phyloP scores from a whole-genome alignment of 1,140 invertebrate species.

The Drosophila nikananu region DNA sequence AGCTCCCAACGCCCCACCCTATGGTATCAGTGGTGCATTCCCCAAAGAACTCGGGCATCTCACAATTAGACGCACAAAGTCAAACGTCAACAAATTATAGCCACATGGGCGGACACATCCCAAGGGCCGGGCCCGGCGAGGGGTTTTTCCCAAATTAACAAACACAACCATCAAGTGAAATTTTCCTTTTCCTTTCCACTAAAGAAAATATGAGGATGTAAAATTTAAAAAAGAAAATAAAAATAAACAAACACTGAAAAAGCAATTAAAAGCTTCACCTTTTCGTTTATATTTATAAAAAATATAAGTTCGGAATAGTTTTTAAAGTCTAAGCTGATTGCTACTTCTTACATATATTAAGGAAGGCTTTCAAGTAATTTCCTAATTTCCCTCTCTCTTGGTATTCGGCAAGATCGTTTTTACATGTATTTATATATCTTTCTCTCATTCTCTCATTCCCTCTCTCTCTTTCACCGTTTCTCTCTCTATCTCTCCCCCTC shows the following conservation, averaged over 20 bases:
- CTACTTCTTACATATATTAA: too few relatives aligned
- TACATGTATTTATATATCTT: too few relatives aligned
- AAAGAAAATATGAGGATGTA: conserved; percentile 44
- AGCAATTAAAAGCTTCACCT: not conserved
- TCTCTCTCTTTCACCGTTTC: too few relatives aligned
- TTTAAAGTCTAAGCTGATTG: not conserved
- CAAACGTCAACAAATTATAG: conserved; percentile 84
- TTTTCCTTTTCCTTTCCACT: conserved; percentile 16
- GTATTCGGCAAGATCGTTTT: too few relatives aligned
- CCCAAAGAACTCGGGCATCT: conserved; percentile 57
- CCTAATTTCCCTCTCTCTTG: too few relatives aligned
- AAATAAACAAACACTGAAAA: conserved; percentile 9
- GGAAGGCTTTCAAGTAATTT: not conserved
- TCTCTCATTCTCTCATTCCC: too few relatives aligned
- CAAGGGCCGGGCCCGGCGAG: not conserved
- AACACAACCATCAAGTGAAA: conserved; percentile 75
- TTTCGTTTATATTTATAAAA: not conserved
- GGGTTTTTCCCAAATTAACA: conserved; percentile 74
- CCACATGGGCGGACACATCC: conserved; percentile 77
- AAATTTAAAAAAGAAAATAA: conserved; percentile 16
- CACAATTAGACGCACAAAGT: conserved; percentile 83
- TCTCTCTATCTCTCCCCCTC: too few relatives aligned
- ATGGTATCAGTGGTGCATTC: conserved; percentile 49
- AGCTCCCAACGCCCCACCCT: conserved; percentile 8
- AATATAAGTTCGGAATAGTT: not conserved